Percentiles rank a stretch among this genome's conserved stretches.
phyloP scores from a whole-genome alignment of 2,888 invertebrate genomes.

The Nymphalis c-album region DNA sequence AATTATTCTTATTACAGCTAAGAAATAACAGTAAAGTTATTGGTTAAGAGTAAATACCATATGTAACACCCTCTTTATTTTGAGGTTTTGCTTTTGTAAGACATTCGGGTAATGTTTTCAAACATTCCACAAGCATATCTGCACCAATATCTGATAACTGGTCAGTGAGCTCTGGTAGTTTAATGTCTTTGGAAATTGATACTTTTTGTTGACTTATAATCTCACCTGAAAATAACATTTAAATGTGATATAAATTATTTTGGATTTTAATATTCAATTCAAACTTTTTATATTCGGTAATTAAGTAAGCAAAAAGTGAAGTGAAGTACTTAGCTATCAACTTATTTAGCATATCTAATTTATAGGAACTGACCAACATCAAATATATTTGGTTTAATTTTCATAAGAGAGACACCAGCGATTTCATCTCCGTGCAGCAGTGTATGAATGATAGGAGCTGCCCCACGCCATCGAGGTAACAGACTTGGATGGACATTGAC shows the following conservation, averaged over 20 bases:
- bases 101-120: constrained; percentile 82
- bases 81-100: constrained; percentile 83
- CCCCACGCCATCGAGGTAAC: constrained; percentile 95
- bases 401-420: constrained; percentile 94
- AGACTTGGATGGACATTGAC: constrained; percentile 96
- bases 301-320: too few relatives aligned
- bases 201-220: constrained; percentile 83
- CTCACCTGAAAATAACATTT: constrained; percentile 68
- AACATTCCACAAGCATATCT: constrained; percentile 82
- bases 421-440: constrained; percentile 89
- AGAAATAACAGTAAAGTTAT: neutral
- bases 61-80: constrained; percentile 81
- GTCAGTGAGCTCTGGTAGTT: constrained; percentile 84
- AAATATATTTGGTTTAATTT: constrained; percentile 89
- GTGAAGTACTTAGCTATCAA: too few relatives aligned
- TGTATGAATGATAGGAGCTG: constrained; percentile 94
- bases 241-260: too few relatives aligned
- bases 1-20: neutral
- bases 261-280: too few relatives aligned
- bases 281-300: too few relatives aligned
- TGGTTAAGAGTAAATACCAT: constrained; percentile 79
- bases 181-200: constrained; percentile 79
- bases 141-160: constrained; percentile 86
- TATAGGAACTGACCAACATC: constrained; percentile 84
- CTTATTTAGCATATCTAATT: neutral